Evolutionary conservation across 2,797 vertebrate genomes (phyloP).

Genomic region (Poecilia picta): DNA sequence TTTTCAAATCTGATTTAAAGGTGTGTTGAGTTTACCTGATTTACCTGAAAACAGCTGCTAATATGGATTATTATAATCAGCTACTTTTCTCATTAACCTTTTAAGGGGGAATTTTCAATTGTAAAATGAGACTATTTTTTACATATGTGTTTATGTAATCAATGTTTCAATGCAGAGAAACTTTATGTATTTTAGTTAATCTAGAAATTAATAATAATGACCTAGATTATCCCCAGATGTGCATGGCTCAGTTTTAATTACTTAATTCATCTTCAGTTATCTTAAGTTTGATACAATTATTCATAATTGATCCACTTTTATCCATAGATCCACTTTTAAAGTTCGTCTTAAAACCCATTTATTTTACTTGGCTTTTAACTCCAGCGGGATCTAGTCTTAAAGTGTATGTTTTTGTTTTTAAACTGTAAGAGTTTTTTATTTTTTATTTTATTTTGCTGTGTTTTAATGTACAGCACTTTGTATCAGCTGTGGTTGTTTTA

Average conservation of each 20-base stretch:
- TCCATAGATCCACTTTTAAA: too few relatives aligned
- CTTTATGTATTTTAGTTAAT: not conserved
- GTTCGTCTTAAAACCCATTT: too few relatives aligned
- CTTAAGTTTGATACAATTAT: not conserved
- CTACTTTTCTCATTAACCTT: not conserved
- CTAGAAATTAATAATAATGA: not conserved
- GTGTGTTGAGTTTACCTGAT: not conserved
- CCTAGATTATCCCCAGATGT: not conserved
- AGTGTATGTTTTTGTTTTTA: too few relatives aligned
- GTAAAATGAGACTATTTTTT: not conserved
- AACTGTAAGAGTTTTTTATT: too few relatives aligned
- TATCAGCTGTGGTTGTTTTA: too few relatives aligned
- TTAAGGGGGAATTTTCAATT: not conserved
- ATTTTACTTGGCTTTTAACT: too few relatives aligned
- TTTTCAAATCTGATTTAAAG: not conserved
- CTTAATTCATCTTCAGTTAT: not conserved
- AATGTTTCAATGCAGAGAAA: not conserved
- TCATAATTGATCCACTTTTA: too few relatives aligned
- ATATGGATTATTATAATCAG: not conserved
- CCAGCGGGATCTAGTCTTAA: too few relatives aligned
- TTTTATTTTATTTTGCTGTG: too few relatives aligned
- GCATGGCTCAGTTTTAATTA: not conserved
- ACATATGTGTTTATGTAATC: not conserved
- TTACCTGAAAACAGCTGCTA: not conserved
- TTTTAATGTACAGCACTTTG: too few relatives aligned